These are phyloP conservation scores for Harmothoe impar DNA, from an alignment of 2,888 invertebrate species.

Conservation along the genomic window DNA sequence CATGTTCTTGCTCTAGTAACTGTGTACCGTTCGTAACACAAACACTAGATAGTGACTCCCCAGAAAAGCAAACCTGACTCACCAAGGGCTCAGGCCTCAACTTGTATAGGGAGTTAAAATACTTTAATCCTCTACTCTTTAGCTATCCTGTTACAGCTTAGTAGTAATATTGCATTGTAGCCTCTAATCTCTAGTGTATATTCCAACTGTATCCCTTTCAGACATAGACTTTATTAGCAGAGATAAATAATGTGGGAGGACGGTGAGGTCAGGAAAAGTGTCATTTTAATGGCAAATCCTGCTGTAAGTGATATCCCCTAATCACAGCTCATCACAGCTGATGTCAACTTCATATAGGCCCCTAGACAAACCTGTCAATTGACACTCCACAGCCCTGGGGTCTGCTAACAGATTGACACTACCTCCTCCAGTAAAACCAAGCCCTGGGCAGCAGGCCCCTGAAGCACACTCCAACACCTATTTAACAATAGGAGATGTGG, in stretches of 20 bases:
- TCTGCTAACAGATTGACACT: neutral
- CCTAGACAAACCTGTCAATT: neutral
- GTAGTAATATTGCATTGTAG: too few species aligned
- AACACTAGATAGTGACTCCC: conserved; percentile 2
- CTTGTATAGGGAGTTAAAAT: neutral
- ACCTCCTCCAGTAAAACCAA: neutral
- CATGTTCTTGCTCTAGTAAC: conserved; percentile 18
- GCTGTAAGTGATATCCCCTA: neutral
- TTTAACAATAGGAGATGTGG: neutral
- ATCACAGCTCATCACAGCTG: neutral
- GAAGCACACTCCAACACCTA: neutral
- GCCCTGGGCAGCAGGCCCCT: neutral
- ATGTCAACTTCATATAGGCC: neutral
- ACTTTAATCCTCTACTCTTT: too few species aligned
- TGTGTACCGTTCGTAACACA: conserved; percentile 5
- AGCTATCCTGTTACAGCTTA: neutral
- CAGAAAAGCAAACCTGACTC: neutral
- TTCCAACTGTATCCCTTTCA: too few species aligned
- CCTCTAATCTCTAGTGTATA: too few species aligned
- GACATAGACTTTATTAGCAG: too few species aligned
- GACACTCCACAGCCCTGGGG: neutral
- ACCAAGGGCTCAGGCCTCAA: neutral
- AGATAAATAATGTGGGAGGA: too few species aligned
- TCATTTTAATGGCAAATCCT: neutral
- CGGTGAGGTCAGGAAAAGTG: too few species aligned